A percentile compares a stretch with the other conserved stretches of the same genome.
Evolutionary conservation across 1,140 invertebrate genomes (phyloP).

Genomic region (Tachypleus tridentatus): DNA sequence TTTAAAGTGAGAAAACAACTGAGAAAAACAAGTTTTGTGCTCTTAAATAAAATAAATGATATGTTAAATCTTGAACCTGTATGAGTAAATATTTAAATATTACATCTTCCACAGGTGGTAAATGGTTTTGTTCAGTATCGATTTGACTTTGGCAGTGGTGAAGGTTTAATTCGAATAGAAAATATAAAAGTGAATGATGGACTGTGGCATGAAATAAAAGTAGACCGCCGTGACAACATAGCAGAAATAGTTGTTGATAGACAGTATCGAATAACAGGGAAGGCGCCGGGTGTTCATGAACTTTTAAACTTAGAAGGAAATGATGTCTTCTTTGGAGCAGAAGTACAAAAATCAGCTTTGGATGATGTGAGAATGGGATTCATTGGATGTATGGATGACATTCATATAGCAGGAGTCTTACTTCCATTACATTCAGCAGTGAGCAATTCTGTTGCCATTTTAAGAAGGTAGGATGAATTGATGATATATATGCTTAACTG

Average conservation of each 20-base stretch:
- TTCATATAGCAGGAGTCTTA: slow-evolving; percentile 58
- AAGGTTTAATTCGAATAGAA: slow-evolving; percentile 64
- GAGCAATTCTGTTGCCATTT: slow-evolving; percentile 40
- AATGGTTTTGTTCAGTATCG: slow-evolving; percentile 74
- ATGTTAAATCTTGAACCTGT: too few species aligned
- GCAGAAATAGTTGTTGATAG: slow-evolving; percentile 67
- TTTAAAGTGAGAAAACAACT: background rate
- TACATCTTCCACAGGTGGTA: slow-evolving; percentile 40
- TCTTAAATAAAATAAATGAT: slow-evolving; percentile 8
- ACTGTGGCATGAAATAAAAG: slow-evolving; percentile 71
- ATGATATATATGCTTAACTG: background rate
- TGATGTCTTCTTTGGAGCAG: slow-evolving; percentile 71
- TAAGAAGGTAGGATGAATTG: slow-evolving; percentile 29
- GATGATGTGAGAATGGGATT: slow-evolving; percentile 63
- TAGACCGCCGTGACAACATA: slow-evolving; percentile 64
- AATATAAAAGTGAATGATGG: slow-evolving; percentile 68
- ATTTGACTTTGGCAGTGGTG: slow-evolving; percentile 83
- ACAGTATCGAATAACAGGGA: slow-evolving; percentile 58
- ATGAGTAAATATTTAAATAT: background rate
- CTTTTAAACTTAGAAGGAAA: slow-evolving; percentile 71
- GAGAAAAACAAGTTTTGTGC: slow-evolving; percentile 4
- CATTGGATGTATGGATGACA: slow-evolving; percentile 79
- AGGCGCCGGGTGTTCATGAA: slow-evolving; percentile 65
- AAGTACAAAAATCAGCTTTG: slow-evolving; percentile 53
- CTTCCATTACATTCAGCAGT: slow-evolving; percentile 64